phyloP scores from a whole-genome alignment of 2,113 vertebrate genomes.

The Daboia siamensis region DNA sequence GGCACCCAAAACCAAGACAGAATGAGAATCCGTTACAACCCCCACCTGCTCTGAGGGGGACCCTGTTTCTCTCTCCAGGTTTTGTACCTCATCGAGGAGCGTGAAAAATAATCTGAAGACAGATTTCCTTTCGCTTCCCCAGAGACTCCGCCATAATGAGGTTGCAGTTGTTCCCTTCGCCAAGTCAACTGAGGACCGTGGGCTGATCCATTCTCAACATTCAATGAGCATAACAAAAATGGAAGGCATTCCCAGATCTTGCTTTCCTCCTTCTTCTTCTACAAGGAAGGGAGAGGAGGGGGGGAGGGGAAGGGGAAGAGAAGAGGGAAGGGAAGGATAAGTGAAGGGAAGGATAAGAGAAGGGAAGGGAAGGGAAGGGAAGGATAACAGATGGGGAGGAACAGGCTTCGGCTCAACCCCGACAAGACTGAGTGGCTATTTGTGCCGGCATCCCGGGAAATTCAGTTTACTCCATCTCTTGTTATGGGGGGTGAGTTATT shows the following conservation, averaged over 20 bases:
- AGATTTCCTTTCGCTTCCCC: slow-evolving; percentile 30
- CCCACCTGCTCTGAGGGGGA: not conserved
- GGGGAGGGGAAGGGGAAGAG: not conserved
- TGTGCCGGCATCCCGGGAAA: no score
- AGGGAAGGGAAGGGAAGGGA: no score
- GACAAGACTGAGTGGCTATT: no score
- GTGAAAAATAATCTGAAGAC: slow-evolving; percentile 22
- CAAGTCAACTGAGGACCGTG: slow-evolving; percentile 23
- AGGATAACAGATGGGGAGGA: no score
- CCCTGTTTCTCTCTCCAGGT: not conserved
- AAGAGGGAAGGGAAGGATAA: no score
- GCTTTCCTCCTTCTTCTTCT: not conserved
- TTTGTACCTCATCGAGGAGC: not conserved
- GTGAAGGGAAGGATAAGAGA: accelerated
- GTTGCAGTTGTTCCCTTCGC: not conserved
- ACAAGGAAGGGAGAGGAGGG: not conserved
- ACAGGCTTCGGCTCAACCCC: no score
- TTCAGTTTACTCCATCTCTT: no score
- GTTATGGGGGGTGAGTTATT: no score
- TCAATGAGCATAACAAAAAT: not conserved
- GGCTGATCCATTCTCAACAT: not conserved
- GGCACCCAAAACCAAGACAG: not conserved
- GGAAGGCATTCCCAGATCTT: not conserved
- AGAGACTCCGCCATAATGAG: slow-evolving; percentile 18
- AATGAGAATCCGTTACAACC: not conserved